Conservation (phyloP, 2,888 invertebrate genomes). For the Noctua pronuba region DNA sequence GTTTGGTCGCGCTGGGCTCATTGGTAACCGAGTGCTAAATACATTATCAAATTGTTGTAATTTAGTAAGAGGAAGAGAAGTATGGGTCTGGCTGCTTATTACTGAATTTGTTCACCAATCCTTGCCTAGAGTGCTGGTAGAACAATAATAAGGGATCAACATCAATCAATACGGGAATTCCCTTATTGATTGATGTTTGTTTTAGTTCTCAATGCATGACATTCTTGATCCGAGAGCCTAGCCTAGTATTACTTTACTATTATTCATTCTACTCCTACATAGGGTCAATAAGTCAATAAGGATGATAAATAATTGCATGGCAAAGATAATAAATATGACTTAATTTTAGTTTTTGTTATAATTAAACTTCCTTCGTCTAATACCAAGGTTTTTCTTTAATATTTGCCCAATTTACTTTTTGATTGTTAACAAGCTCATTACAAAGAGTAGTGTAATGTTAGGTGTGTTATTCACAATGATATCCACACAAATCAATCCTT, state of each 20-base stretch:
- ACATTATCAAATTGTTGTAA: not conserved
- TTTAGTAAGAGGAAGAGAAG: not conserved
- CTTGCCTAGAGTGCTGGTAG: not conserved
- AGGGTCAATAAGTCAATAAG: not conserved
- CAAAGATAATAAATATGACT: not conserved
- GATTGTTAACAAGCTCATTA: conserved; percentile 1
- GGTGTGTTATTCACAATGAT: conserved; percentile 15
- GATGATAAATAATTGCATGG: too few relatives aligned
- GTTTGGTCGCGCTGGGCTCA: not conserved
- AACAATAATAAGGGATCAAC: too few relatives aligned
- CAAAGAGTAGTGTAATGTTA: conserved; percentile 15
- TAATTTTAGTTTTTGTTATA: not conserved
- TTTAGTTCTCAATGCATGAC: not conserved
- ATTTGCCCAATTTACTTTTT: not conserved
- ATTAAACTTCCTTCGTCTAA: not conserved
- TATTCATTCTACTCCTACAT: not conserved
- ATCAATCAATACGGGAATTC: too few relatives aligned
- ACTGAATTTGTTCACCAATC: not conserved
- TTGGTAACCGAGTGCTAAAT: not conserved
- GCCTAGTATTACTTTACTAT: not conserved
- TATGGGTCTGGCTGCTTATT: not conserved
- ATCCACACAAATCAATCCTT: not conserved
- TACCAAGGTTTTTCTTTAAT: not conserved
- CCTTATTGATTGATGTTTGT: not conserved
- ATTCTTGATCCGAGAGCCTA: not conserved